phyloP scores from a whole-genome alignment of 2,113 vertebrate genomes.

The Semnornis frantzii region DNA sequence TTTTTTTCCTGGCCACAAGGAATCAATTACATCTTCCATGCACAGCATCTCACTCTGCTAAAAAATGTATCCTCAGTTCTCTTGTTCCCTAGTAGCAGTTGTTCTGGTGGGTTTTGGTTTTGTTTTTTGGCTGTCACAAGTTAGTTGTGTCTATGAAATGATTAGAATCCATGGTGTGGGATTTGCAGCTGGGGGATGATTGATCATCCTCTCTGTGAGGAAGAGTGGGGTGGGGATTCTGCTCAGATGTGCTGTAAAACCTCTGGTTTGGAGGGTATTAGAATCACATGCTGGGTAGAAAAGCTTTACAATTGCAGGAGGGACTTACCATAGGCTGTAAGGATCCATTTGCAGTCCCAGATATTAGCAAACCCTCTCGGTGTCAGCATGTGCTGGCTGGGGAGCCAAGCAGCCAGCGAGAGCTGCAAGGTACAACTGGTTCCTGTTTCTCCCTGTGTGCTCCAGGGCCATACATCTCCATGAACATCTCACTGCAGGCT shows the following conservation, averaged over 20 bases:
- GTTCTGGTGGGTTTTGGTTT: not conserved
- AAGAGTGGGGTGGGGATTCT: not conserved
- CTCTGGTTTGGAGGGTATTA: constrained; percentile 40
- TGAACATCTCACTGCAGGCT: not conserved
- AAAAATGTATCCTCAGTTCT: not conserved
- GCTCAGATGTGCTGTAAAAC: constrained; percentile 27
- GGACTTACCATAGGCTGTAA: constrained; percentile 26
- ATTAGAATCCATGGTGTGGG: not conserved
- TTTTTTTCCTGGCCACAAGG: constrained; percentile 27
- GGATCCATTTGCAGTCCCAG: constrained; percentile 31
- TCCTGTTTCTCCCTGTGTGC: not conserved
- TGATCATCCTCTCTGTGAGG: constrained; percentile 15
- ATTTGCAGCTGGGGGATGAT: not conserved
- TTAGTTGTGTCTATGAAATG: constrained; percentile 32
- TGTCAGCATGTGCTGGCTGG: not conserved
- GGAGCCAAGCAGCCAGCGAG: not conserved
- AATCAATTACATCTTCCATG: constrained; percentile 30
- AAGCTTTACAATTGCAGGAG: constrained; percentile 19
- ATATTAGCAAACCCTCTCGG: constrained; percentile 20
- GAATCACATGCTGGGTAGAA: constrained; percentile 24
- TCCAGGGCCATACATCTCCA: not conserved
- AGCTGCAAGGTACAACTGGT: not conserved
- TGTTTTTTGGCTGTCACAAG: constrained; percentile 37
- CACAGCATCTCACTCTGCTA: not conserved
- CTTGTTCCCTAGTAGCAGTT: constrained; percentile 17